phyloP scores from a whole-genome alignment of 2,888 invertebrate genomes.

The Chrysotoxum bicinctum region DNA sequence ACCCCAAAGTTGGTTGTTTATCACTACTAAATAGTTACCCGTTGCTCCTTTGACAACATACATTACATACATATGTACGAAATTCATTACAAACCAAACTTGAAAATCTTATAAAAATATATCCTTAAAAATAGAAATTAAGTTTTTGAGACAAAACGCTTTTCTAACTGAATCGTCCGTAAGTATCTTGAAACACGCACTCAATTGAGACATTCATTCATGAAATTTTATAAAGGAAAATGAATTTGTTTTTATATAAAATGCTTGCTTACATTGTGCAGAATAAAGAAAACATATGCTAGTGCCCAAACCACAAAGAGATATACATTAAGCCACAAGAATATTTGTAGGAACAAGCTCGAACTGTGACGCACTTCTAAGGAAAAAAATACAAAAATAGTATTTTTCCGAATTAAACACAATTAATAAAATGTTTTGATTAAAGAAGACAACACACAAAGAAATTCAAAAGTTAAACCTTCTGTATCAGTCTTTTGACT shows the following conservation, averaged over 20 bases:
- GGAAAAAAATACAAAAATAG: constrained; percentile 15
- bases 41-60: not conserved
- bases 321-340: constrained; percentile 91
- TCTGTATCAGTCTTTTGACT: constrained; percentile 58
- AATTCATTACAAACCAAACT: not conserved
- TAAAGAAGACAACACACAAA: not conserved
- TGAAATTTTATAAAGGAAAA: not conserved
- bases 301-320: constrained; percentile 88
- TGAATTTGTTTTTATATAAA: constrained; percentile 77
- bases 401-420: not conserved
- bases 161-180: not conserved
- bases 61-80: too few species aligned
- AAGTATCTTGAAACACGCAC: not conserved
- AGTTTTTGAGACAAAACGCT: not conserved
- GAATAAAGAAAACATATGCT: constrained; percentile 77
- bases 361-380: constrained; percentile 77
- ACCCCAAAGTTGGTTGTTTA: not conserved
- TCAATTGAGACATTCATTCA: not conserved
- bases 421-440: constrained; percentile 12
- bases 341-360: constrained; percentile 90
- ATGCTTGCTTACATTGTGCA: constrained; percentile 75
- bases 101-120: constrained; percentile 1
- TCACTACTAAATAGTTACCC: not conserved
- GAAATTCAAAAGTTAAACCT: constrained; percentile 44
- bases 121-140: not conserved